Evolutionary conservation across 2,113 vertebrate species (phyloP), one percentile per base, ranked within the genome.

Genomic region (Mormoops blainvillei): DNA sequence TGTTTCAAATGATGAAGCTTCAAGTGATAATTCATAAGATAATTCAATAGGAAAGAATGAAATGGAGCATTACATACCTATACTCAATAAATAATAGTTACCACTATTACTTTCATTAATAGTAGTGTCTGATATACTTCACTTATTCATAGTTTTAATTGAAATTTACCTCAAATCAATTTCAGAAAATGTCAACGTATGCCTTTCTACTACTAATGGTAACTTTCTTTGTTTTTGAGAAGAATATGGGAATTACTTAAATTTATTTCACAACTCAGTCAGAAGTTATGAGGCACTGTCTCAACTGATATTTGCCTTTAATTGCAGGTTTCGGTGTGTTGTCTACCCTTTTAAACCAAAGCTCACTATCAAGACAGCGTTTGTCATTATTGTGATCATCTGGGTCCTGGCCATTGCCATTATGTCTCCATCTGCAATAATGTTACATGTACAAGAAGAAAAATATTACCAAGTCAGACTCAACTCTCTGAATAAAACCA

Each of bases 301-400:
- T 80, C 71, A 50, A 48, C 15, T 11, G 8, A 0, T 50, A 1
- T 3, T n/a, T 87, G 33, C 67, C 56, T 97, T 96, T 85, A 33
- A 77, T 95, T 67, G 0, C 98, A 99, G 99, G 98, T 99, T 99
- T 97, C 97, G 98, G 28, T 99, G 99, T 98, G 99, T 99, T 0
- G 98, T 99, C 83, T 99, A 99, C 50, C 99, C 99, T 0, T 99
- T 99, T 97, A 99, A 99, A 96, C 99, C 99, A 89, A 99, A 99
- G 98, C 97, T 99, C 97, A 99, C 98, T 43, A 63, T 99, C 45
- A 98, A 99, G 80, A 98, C 98, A 0, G 99, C 99, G 0, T 96
- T 98, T 0, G 19, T 99, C 71, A 98, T 99, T 43, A 98, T 99
- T 7, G 96, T 97, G 0, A 91, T 99, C 45, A 99, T 99, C 98